Base-by-base conservation (phyloP, 2,888 invertebrate genomes). In the Parapristionchus giblindavisi region DNA sequence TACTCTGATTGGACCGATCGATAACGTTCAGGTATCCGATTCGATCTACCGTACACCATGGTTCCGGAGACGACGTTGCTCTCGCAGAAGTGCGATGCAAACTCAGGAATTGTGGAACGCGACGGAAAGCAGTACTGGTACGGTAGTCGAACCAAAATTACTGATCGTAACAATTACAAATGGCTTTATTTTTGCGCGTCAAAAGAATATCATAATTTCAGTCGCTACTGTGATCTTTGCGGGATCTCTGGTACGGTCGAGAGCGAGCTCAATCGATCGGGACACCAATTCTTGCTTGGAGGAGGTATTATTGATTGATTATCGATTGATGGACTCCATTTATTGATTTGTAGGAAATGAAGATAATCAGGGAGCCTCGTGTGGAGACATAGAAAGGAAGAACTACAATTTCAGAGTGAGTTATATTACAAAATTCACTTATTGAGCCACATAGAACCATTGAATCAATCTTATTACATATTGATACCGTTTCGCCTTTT, bases 21-120 rank as follows among this genome's bases (percentile, higher is more conserved):
- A 38, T 61, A 38, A 17, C 24, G 29, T 8, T 51, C 51, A 85
- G 85, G 85, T 32, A 85, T 87, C 60, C 84, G 85, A 24, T 87
- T 87, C 74, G 87, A 87, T 76, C 78, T 87, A n/a, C 87, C 87
- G 4, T 87, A 87, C 77, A 85, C 86, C 36, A 84, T 87, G 83
- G 79, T 87, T 29, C 87, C 87, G 21, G 87, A 87, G 70, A 85
- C 85, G 2, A 85, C 84, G 1, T 77, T 87, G 8, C 75, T 87
- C 8, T 83, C 81, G 71, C 85, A 86, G 68, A 84, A 87, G 65
- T 87, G 87, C 75, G 87, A 87, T 68, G 85, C 84, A 21, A 76
- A 81, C 77, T 83, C 83, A 77, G 87, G 87, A 58, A 85, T 87
- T 29, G 86, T 87, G 17, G 87, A 87, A 76, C 76, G 86, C 48